Evolutionary conservation across 1,140 invertebrate genomes (phyloP), one percentile per base, ranked within the genome.

Genomic region (Teleopsis dalmanni): DNA sequence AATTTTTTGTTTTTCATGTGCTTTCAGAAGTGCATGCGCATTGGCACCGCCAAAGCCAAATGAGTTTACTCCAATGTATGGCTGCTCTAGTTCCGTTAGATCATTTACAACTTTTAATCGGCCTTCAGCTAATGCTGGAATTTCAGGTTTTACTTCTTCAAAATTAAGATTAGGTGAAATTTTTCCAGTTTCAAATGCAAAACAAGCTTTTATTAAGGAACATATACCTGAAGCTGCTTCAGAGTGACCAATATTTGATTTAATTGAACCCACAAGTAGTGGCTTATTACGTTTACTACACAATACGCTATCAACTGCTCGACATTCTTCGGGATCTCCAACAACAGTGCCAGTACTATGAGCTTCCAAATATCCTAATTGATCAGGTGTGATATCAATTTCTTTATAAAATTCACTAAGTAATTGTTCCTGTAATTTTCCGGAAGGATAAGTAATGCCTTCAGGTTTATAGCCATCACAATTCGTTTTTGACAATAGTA

Each of bases 231-330:
- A 93, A 3, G 87, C 85, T 7, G 91, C 84, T 71, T 98, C 95
- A 1, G 87, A 80, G 67, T 98, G 95, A 0, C 95, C 95, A 60
- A 95, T 78, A 70, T 95, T 96, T 0, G 91, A 92, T 65, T 98
- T 98, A 1, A 94, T 78, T 0, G 92, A 91, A 5, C 94, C 94
- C 54, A 97, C 85, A 23, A 79, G 69, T 0, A 98, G 73, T 0
- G 92, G 88, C 2, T 71, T 74, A 0, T 58, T 74, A 16, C 84
- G 73, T 6, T 79, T 79, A 4, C 75, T 79, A 51, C 86, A 88
- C 59, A 95, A 85, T 3, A 92, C 77, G 55, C 83, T 81, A 14
- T 89, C 83, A n/a, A 97, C 81, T 0, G 90, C 87, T 57, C 82
- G 79, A 2, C 91, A 65, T 73, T 98, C 94, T 70, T 95, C 89